A percentile compares a stretch with the other conserved stretches of the same genome.
These are phyloP conservation scores for Orius insidiosus DNA, from an alignment of 1,140 invertebrate species.

Conservation along the genomic window DNA sequence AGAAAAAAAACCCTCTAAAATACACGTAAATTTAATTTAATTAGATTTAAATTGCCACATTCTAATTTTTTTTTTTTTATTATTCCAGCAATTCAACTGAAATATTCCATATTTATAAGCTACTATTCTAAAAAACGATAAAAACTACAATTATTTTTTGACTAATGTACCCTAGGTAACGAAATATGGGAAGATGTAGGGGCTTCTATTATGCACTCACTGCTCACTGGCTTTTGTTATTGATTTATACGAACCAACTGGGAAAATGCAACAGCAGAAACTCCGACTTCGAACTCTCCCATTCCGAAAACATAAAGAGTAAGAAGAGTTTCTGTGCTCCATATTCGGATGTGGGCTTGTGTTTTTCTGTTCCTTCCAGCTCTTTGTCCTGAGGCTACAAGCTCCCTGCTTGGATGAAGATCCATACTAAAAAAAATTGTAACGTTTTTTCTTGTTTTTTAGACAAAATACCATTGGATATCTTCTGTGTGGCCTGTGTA, in stretches of 20 bases:
- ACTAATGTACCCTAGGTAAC: not conserved
- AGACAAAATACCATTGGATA: slow-evolving; percentile 33
- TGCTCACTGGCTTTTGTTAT: too few species aligned
- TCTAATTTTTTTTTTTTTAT: too few species aligned
- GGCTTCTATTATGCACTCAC: too few species aligned
- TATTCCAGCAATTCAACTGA: too few species aligned
- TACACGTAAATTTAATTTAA: too few species aligned
- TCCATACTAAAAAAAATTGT: slow-evolving; percentile 37
- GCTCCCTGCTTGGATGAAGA: slow-evolving; percentile 73
- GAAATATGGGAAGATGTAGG: too few species aligned
- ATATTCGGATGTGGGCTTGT: slow-evolving; percentile 83
- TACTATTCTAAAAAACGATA: too few species aligned
- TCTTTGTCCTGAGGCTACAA: slow-evolving; percentile 79
- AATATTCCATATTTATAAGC: too few species aligned
- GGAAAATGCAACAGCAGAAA: slow-evolving; percentile 79
- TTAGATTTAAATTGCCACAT: too few species aligned
- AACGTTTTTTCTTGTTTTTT: not conserved
- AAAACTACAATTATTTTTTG: too few species aligned
- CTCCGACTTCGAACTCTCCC: slow-evolving; percentile 78
- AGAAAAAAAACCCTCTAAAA: too few species aligned
- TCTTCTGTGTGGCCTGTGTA: slow-evolving; percentile 90
- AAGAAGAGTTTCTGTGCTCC: slow-evolving; percentile 80
- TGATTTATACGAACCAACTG: slow-evolving; percentile 48
- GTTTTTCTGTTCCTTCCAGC: slow-evolving; percentile 62
- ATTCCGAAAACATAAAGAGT: slow-evolving; percentile 83